Percentiles rank a stretch among this genome's conserved stretches.
Evolutionary conservation across 2,888 invertebrate species (phyloP).

Genomic region (Stegana nigrithorax): DNA sequence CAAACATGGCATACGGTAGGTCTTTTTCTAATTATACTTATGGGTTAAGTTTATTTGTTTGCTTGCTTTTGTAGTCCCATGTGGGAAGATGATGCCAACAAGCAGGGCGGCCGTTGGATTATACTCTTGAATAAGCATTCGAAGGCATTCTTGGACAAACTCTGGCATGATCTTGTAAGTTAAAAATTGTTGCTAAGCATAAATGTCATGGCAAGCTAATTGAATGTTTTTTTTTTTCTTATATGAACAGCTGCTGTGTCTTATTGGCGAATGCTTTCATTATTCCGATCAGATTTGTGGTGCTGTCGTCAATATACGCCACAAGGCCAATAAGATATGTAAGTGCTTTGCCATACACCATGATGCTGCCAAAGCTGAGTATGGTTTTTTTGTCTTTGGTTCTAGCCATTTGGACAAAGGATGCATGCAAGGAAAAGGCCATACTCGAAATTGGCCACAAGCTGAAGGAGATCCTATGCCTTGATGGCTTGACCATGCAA

Average conservation of each 20-base stretch:
- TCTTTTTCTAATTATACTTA: background rate
- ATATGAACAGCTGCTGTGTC: conserved; percentile 74
- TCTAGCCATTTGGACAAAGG: conserved; percentile 86
- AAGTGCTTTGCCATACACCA: conserved; percentile 48
- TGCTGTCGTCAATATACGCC: conserved; percentile 92
- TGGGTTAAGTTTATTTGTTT: background rate
- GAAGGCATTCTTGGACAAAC: conserved; percentile 77
- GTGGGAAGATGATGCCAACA: conserved; percentile 91
- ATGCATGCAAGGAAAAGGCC: conserved; percentile 79
- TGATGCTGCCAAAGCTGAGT: background rate
- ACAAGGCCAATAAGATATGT: conserved; percentile 92
- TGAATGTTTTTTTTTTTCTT: background rate
- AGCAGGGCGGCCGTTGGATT: conserved; percentile 86
- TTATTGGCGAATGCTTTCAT: conserved; percentile 97
- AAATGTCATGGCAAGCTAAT: background rate
- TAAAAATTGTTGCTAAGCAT: background rate
- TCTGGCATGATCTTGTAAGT: conserved; percentile 82
- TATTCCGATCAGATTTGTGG: conserved; percentile 93
- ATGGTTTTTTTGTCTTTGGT: conserved; percentile 19
- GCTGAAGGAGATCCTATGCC: conserved; percentile 83
- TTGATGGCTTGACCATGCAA: conserved; percentile 71
- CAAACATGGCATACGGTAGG: conserved; percentile 72
- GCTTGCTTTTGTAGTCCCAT: conserved; percentile 73
- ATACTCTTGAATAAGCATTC: conserved; percentile 77
- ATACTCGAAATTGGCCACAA: conserved; percentile 87